Percentiles rank a stretch among this genome's conserved stretches.
Evolutionary conservation across 2,888 invertebrate species (phyloP).

Genomic region (Romanomermis culicivorax): DNA sequence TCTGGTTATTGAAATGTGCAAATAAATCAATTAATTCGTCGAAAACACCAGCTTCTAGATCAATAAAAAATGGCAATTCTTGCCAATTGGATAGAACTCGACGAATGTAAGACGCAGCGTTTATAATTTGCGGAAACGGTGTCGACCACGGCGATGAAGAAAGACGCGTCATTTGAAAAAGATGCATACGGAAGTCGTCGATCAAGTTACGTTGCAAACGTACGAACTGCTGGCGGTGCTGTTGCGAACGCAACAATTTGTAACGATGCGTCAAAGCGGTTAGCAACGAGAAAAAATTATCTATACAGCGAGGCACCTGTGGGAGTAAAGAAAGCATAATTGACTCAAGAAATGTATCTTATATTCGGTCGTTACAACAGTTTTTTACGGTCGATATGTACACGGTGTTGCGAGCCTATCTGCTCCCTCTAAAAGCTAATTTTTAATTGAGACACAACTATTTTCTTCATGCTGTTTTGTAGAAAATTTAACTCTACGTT

Average conservation of each 20-base stretch:
- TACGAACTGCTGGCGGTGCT: neutral
- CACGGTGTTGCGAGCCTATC: neutral
- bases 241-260: neutral
- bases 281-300: neutral
- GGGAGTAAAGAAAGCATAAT: neutral
- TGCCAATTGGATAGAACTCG: neutral
- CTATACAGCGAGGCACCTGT: neutral
- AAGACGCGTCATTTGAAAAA: neutral
- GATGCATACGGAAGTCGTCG: conserved; percentile 2
- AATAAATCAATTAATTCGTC: conserved; percentile 1
- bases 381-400: neutral
- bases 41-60: neutral
- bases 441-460: no score
- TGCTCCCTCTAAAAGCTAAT: neutral
- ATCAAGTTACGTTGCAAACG: neutral
- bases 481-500: no score
- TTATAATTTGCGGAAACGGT: neutral
- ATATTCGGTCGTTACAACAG: neutral
- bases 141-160: neutral
- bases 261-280: conserved; percentile 1
- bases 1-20: neutral
- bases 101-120: neutral
- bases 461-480: no score
- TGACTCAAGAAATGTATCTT: neutral
- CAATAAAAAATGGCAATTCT: neutral